phyloP scores from a whole-genome alignment of 2,797 vertebrate species.

The Acipenser oxyrinchus region DNA sequence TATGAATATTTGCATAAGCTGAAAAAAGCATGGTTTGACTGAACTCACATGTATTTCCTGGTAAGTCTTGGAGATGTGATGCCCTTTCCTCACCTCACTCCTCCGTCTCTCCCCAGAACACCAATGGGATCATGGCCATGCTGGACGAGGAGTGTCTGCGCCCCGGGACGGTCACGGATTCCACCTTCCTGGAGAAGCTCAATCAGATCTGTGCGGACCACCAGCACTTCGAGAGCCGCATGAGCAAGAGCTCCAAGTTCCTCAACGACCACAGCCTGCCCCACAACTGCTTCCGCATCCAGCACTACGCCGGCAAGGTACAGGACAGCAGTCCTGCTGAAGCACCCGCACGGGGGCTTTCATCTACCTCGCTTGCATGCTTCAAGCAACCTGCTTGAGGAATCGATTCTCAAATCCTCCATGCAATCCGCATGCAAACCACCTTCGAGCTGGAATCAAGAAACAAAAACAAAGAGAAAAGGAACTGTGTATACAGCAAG shows the following conservation, averaged over 20 bases:
- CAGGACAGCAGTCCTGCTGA: neutral
- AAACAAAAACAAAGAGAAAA: too few species aligned
- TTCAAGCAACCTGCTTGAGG: too few species aligned
- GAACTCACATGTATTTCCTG: too few species aligned
- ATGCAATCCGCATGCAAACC: too few species aligned
- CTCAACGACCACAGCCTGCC: conserved; percentile 90
- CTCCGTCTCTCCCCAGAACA: conserved; percentile 58
- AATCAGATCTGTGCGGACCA: conserved; percentile 92
- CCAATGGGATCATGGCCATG: conserved; percentile 96
- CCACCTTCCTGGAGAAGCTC: conserved; percentile 93
- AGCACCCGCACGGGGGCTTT: too few species aligned
- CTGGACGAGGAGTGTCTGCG: conserved; percentile 93
- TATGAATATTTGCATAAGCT: neutral
- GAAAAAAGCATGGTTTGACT: too few species aligned
- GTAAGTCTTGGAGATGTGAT: neutral
- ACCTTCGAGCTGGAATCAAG: too few species aligned
- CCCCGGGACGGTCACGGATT: conserved; percentile 88
- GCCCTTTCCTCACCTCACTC: neutral
- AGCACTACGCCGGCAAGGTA: conserved; percentile 98
- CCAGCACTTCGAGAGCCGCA: conserved; percentile 93
- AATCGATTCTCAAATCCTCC: too few species aligned
- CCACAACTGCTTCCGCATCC: conserved; percentile 94
- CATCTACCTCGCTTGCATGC: too few species aligned
- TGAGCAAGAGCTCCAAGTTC: conserved; percentile 91
- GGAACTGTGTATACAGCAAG: too few species aligned